A percentile compares a stretch with the other conserved stretches of the same genome.
These are phyloP conservation scores for Miniopterus natalensis DNA, from an alignment of 2,113 vertebrate genomes.

Conservation along the genomic window DNA sequence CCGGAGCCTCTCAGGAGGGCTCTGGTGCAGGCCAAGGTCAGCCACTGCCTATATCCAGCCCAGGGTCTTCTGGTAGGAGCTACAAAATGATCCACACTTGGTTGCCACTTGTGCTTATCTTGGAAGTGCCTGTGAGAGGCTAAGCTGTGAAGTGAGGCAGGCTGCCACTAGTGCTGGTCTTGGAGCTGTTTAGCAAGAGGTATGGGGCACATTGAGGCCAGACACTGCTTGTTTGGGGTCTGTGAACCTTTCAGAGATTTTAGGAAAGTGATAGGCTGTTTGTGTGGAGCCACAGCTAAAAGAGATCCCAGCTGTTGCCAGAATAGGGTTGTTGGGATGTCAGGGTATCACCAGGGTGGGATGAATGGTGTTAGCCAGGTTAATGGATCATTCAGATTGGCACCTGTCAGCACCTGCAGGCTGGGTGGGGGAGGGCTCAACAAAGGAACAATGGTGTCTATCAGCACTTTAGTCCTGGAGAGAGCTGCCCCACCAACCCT, in stretches of 20 bases:
- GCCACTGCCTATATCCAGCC: background rate
- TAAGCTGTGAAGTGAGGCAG: too few relatives aligned
- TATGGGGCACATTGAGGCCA: background rate
- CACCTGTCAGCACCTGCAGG: background rate
- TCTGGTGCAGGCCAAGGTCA: background rate
- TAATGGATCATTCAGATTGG: background rate
- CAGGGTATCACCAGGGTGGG: background rate
- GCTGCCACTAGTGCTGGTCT: background rate
- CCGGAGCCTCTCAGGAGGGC: background rate
- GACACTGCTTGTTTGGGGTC: background rate
- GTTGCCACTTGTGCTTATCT: background rate
- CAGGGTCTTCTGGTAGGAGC: background rate
- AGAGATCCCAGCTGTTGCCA: background rate
- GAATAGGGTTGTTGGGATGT: background rate
- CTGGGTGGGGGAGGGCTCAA: background rate
- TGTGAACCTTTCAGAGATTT: background rate
- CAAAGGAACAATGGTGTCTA: background rate
- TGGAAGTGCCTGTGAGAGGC: background rate
- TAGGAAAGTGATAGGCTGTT: background rate
- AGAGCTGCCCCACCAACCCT: background rate
- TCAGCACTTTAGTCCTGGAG: background rate
- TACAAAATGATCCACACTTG: background rate
- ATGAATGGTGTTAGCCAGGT: background rate
- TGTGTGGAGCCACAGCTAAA: background rate
- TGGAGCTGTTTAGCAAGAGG: background rate